phyloP scores from a whole-genome alignment of 2,888 invertebrate species.

The Agonopterix subpropinquella region DNA sequence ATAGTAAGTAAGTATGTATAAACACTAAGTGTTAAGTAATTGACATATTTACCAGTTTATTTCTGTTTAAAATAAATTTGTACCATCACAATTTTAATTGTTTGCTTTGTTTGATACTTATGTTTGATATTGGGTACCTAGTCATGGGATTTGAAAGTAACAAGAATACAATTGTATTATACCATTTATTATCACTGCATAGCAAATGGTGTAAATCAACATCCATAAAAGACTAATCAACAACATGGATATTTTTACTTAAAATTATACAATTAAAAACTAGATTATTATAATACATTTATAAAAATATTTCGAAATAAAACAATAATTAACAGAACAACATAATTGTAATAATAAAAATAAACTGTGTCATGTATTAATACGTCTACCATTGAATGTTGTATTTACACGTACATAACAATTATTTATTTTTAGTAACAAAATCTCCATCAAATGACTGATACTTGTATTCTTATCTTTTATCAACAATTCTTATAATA shows the following conservation, averaged over 20 bases:
- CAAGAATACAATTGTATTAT: slow-evolving; percentile 28
- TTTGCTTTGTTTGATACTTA: too few species aligned
- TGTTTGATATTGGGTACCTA: too few species aligned
- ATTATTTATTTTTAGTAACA: slow-evolving; percentile 33
- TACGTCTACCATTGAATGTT: slow-evolving; percentile 33
- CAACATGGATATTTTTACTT: slow-evolving; percentile 70
- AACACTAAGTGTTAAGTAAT: too few species aligned
- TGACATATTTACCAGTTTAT: too few species aligned
- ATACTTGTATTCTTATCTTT: slow-evolving; percentile 15
- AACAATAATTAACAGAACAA: slow-evolving; percentile 35
- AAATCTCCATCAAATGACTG: slow-evolving; percentile 36
- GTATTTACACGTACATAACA: slow-evolving; percentile 49
- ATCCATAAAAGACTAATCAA: slow-evolving; percentile 74
- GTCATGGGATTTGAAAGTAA: not conserved
- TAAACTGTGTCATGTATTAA: slow-evolving; percentile 61
- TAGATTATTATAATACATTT: slow-evolving; percentile 48
- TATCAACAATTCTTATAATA: slow-evolving; percentile 1
- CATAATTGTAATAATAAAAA: slow-evolving; percentile 52
- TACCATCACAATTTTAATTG: too few species aligned
- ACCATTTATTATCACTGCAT: slow-evolving; percentile 73
- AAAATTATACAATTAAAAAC: slow-evolving; percentile 54
- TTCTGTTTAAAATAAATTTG: too few species aligned
- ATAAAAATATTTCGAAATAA: slow-evolving; percentile 39
- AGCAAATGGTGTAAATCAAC: slow-evolving; percentile 74
- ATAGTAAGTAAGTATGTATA: too few species aligned